These are phyloP conservation scores for Leptosomus discolor DNA, from an alignment of 2,113 vertebrate genomes.

Conservation along the genomic window DNA sequence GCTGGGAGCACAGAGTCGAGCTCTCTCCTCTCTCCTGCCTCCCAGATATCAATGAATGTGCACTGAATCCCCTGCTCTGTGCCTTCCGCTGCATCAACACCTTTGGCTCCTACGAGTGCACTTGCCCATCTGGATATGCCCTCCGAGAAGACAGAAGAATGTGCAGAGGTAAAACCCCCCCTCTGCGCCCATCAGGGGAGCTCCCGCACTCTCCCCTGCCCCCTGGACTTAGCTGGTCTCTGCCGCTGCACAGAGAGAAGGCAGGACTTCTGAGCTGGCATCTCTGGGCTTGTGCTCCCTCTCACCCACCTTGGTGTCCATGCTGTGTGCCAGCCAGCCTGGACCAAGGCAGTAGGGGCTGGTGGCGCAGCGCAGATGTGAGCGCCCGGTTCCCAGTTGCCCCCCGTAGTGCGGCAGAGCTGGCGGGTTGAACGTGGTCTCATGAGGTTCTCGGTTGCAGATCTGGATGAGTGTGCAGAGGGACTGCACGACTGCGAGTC, in stretches of 20 bases:
- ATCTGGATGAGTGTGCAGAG: conserved; percentile 88
- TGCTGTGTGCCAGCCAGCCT: background rate
- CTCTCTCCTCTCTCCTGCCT: background rate
- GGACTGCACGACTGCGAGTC: conserved; percentile 86
- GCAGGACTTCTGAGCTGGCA: background rate
- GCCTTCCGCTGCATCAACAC: conserved; percentile 96
- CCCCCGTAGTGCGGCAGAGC: background rate
- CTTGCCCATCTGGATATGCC: conserved; percentile 88
- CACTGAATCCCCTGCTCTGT: conserved; percentile 89
- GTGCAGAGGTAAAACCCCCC: conserved; percentile 85
- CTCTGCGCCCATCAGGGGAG: background rate
- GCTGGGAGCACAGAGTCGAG: background rate
- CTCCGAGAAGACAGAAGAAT: conserved; percentile 89
- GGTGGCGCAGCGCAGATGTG: background rate
- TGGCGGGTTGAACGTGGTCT: background rate
- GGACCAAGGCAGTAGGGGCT: background rate
- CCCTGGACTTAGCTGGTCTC: background rate
- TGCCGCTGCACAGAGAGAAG: background rate
- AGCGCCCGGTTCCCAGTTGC: background rate
- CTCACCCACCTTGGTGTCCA: accelerated
- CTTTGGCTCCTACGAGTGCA: conserved; percentile 90
- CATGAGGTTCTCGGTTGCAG: conserved; percentile 51
- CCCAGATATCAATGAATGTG: conserved; percentile 90
- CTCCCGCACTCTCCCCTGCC: background rate
- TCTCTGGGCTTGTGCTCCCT: background rate